Percentiles rank a stretch among this genome's conserved stretches.
Evolutionary conservation across 2,797 vertebrate genomes (phyloP).

Genomic region (Darevskia mixta): DNA sequence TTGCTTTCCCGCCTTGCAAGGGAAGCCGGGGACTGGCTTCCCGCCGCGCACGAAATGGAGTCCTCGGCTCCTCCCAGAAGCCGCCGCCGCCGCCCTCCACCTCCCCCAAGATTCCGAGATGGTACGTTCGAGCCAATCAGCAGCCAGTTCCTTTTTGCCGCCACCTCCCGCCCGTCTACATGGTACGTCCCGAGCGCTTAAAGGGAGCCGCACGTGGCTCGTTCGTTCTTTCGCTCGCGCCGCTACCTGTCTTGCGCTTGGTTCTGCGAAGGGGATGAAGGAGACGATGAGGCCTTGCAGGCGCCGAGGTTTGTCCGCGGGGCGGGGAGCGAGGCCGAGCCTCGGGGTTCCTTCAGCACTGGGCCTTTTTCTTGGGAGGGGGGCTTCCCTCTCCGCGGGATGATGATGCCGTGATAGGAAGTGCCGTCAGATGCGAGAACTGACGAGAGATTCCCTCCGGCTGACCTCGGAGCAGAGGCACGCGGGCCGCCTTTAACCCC

Average conservation of each 20-base stretch:
- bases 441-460: slow-evolving; percentile 11
- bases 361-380: neutral
- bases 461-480: neutral
- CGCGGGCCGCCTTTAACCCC: too few relatives aligned
- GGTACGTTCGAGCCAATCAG: neutral
- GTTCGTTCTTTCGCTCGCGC: too few relatives aligned
- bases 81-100: too few relatives aligned
- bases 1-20: too few relatives aligned
- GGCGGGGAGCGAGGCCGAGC: neutral
- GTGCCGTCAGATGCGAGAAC: slow-evolving; percentile 41
- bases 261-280: neutral
- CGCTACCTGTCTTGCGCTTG: rapidly evolving
- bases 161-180: too few relatives aligned
- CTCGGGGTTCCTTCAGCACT: too few relatives aligned
- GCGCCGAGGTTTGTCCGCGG: neutral
- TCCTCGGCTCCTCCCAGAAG: too few relatives aligned
- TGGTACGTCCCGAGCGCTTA: neutral
- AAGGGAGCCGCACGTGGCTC: rapidly evolving
- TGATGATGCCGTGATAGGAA: slow-evolving; percentile 34
- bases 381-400: neutral
- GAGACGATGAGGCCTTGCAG: too few relatives aligned
- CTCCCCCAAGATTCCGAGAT: neutral
- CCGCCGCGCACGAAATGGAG: too few relatives aligned
- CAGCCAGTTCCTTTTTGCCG: neutral
- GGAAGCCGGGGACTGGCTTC: too few relatives aligned